Conservation (phyloP, 2,888 invertebrate species). For the Apamea anceps region DNA sequence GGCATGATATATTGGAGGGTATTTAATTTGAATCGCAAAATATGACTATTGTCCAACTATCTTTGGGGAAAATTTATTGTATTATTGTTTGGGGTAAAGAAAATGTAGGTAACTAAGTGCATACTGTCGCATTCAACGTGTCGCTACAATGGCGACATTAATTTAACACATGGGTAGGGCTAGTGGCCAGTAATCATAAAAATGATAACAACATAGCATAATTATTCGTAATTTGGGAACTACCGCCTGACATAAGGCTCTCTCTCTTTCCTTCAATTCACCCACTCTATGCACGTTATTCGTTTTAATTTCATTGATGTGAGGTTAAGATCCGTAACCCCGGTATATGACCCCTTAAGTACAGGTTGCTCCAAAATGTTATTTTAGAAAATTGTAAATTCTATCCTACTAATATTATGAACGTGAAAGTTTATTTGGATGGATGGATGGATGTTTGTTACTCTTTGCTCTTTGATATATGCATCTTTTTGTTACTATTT, state of each 20-base stretch:
- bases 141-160: not conserved
- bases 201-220: not conserved
- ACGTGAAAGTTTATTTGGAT: too few relatives aligned
- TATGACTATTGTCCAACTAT: constrained; percentile 61
- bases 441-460: too few relatives aligned
- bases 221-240: not conserved
- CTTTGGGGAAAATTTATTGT: constrained; percentile 45
- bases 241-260: not conserved
- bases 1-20: constrained; percentile 66
- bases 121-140: not conserved
- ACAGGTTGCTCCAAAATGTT: too few relatives aligned
- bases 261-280: not conserved
- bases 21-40: constrained; percentile 67
- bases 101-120: not conserved
- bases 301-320: too few relatives aligned
- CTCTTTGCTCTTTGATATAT: not conserved
- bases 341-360: too few relatives aligned
- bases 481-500: not conserved
- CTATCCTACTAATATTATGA: too few relatives aligned
- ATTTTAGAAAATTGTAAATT: too few relatives aligned
- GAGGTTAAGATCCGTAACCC: too few relatives aligned
- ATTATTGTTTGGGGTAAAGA: constrained; percentile 25
- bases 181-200: not conserved
- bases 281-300: not conserved
- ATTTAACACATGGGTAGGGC: not conserved